These are phyloP conservation scores for Neosilurus hyrtlii DNA, from an alignment of 2,797 vertebrate genomes.

Conservation along the genomic window DNA sequence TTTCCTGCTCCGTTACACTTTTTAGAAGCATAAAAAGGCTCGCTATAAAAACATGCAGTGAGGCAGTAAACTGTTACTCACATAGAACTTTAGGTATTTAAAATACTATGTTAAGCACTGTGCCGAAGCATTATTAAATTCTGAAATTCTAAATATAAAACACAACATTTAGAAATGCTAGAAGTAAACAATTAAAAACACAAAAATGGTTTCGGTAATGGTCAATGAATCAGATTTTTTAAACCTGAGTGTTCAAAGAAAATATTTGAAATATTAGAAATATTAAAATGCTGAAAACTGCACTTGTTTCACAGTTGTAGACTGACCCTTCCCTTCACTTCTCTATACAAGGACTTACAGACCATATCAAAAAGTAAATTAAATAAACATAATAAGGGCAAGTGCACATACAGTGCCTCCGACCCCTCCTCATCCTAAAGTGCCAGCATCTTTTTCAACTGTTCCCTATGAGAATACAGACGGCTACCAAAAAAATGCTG, in stretches of 20 bases:
- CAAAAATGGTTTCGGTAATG: background rate
- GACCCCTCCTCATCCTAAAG: too few relatives aligned
- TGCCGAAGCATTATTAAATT: conserved; percentile 28
- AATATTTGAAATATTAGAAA: background rate
- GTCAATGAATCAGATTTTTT: background rate
- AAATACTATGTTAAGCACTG: conserved; percentile 22
- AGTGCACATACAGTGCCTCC: too few relatives aligned
- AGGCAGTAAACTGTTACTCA: conserved; percentile 67
- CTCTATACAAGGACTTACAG: background rate
- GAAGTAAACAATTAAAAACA: background rate
- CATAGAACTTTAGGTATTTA: conserved; percentile 47
- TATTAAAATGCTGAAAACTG: background rate
- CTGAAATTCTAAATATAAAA: conserved; percentile 16
- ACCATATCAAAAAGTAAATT: background rate
- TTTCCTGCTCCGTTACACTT: conserved; percentile 77
- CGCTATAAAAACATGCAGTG: conserved; percentile 66
- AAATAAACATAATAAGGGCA: too few relatives aligned
- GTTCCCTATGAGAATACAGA: too few relatives aligned
- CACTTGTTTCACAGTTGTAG: too few relatives aligned
- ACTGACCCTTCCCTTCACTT: background rate
- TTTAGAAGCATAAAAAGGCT: conserved; percentile 64
- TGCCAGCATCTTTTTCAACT: too few relatives aligned
- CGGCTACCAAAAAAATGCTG: too few relatives aligned
- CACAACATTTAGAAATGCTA: background rate
- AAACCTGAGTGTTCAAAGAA: conserved; percentile 9